Evolutionary conservation across 2,888 invertebrate genomes (phyloP), one percentile per base, ranked within the genome.

Genomic region (Plusia festucae): DNA sequence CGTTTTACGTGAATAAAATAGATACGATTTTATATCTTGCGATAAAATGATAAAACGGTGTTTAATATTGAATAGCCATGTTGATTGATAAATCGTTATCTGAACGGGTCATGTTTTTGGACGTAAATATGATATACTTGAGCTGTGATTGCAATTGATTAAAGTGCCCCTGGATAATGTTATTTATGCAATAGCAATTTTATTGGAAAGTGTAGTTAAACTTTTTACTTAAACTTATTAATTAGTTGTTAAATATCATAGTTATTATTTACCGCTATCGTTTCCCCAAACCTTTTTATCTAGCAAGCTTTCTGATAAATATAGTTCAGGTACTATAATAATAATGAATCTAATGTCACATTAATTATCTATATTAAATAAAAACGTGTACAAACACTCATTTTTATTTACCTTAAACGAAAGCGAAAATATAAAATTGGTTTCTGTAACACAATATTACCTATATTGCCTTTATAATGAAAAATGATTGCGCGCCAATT

Each of bases 1-100:
- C 74, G 69, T 32, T 65, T 77, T 69, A 72, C 77, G 70, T 68
- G 67, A 57, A 59, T 78, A 60, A 65, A 77, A 75, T 75, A 73
- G 61, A 69, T 73, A 78, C 67, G 72, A 78, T 75, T 73, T 78
- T 67, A 71, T 76, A 70, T 73, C 66, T 72, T 69, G 58, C 63
- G 62, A 64, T 60, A 30, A 57, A 65, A 73, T 82, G 68, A 74
- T 70, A 74, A 76, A 74, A 64, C 55, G 55, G 32, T 52, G 65
- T 75, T 68, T 65, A 63, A 63, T 63, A 68, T 75, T 60, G 54
- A 70, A 54, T 16, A 30, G 58, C 18, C 49, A 53, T 46, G 40
- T 68, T 72, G 60, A 65, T 64, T 68, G 32, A 58, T 63, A 65
- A 58, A 62, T 56, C 60, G 34, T 75, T 70, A 68, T 70, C 61